These are phyloP conservation scores for Aegithalos caudatus DNA, from an alignment of 2,113 vertebrate species.

Conservation along the genomic window DNA sequence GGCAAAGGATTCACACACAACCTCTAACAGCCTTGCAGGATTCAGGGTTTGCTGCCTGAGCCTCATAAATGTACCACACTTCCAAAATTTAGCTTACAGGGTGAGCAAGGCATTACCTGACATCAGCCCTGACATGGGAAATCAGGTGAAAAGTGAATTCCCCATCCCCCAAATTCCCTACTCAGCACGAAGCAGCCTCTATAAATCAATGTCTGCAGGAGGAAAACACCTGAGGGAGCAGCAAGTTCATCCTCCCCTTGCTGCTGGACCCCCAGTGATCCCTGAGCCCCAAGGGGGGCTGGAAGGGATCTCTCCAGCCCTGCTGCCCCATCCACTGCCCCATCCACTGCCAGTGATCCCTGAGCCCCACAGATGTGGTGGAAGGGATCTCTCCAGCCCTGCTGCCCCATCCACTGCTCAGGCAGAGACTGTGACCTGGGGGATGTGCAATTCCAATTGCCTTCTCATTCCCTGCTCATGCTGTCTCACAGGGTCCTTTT, in stretches of 20 bases:
- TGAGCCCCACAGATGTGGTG: not conserved
- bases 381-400: not conserved
- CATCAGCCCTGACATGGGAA: not conserved
- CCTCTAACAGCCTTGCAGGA: not conserved
- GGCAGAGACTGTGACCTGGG: not conserved
- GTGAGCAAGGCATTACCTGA: not conserved
- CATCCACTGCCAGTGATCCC: not conserved
- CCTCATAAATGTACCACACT: not conserved
- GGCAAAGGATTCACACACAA: not conserved
- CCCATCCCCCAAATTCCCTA: not conserved
- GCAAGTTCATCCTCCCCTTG: not conserved
- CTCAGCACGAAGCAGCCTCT: not conserved
- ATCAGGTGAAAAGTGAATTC: not conserved
- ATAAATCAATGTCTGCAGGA: slow-evolving; percentile 18
- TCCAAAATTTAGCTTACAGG: not conserved
- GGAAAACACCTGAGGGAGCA: not conserved
- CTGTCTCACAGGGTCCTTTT: too few relatives aligned
- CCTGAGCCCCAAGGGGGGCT: not conserved
- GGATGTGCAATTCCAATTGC: too few relatives aligned
- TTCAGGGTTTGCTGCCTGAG: not conserved
- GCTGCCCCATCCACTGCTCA: not conserved
- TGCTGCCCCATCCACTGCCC: not conserved
- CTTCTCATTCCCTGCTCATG: too few relatives aligned
- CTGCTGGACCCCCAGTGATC: not conserved
- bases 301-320: not conserved